Conservation (phyloP, 1,140 invertebrate genomes). For the Aphidius gifuensis region DNA sequence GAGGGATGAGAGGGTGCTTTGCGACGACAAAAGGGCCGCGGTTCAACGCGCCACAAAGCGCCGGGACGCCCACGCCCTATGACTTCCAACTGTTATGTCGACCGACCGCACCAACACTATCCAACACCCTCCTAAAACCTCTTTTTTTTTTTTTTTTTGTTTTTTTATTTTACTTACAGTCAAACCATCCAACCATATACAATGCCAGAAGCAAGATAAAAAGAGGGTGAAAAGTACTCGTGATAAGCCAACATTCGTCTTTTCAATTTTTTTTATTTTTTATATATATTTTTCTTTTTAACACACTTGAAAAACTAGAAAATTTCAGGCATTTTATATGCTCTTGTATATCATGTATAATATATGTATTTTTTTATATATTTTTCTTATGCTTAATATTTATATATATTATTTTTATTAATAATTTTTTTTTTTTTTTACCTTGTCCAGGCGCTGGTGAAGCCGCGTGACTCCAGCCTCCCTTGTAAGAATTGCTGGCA, state of each 20-base stretch:
- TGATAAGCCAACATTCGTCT: constrained; percentile 15
- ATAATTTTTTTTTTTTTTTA: constrained; percentile 30
- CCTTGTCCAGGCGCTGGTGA: constrained; percentile 57
- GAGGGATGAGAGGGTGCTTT: constrained; percentile 5
- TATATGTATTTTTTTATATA: neutral
- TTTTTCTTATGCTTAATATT: neutral
- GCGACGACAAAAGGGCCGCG: constrained; percentile 50
- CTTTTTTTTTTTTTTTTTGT: neutral
- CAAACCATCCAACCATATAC: constrained; percentile 25
- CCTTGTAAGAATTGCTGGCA: constrained; percentile 66
- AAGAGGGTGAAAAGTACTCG: constrained; percentile 25
- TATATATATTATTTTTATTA: neutral
- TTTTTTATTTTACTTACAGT: constrained; percentile 11
- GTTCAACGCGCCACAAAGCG: constrained; percentile 55
- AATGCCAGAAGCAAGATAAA: constrained; percentile 10
- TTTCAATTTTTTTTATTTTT: constrained; percentile 17
- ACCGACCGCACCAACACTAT: too few species aligned
- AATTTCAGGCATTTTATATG: neutral
- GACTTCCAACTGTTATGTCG: constrained; percentile 1
- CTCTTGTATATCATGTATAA: neutral
- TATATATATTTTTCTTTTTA: too few species aligned
- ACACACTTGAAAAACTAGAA: neutral
- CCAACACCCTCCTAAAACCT: constrained; percentile 13
- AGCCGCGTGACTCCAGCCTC: constrained; percentile 64
- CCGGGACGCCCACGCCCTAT: constrained; percentile 43